A percentile compares a stretch with the other conserved stretches of the same genome.
These are phyloP conservation scores for Pseudomyrmex gracilis DNA, from an alignment of 1,140 invertebrate species.

Conservation along the genomic window DNA sequence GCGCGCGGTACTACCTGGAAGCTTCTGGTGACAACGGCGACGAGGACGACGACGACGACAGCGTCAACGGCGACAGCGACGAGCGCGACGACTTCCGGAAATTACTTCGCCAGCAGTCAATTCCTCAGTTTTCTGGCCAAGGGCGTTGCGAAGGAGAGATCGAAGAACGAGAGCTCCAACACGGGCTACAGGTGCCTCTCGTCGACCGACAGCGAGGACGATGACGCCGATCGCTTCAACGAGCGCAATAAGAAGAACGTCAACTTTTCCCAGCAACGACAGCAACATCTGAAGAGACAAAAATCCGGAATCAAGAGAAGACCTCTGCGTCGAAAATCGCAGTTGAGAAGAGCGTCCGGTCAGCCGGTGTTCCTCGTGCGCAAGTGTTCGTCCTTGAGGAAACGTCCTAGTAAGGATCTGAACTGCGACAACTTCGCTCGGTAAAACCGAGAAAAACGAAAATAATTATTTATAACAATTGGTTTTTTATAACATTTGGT, in stretches of 20 bases:
- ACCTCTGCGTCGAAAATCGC: slow-evolving; percentile 81
- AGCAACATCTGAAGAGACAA: slow-evolving; percentile 65
- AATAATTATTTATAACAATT: neutral
- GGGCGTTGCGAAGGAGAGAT: slow-evolving; percentile 47
- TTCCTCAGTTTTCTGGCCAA: slow-evolving; percentile 80
- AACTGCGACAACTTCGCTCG: neutral
- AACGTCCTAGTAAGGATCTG: slow-evolving; percentile 82
- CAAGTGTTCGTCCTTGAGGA: slow-evolving; percentile 82
- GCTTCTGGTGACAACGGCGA: slow-evolving; percentile 36
- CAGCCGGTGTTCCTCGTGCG: slow-evolving; percentile 83
- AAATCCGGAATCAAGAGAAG: slow-evolving; percentile 75
- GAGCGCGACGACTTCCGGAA: slow-evolving; percentile 53
- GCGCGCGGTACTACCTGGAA: slow-evolving; percentile 71
- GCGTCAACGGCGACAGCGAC: neutral
- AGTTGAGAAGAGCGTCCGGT: slow-evolving; percentile 77
- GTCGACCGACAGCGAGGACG: slow-evolving; percentile 79
- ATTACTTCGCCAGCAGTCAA: slow-evolving; percentile 83
- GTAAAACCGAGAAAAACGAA: neutral
- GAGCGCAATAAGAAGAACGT: slow-evolving; percentile 52
- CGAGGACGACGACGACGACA: neutral
- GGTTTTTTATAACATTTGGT: too few species aligned
- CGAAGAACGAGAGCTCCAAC: slow-evolving; percentile 56
- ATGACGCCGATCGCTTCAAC: slow-evolving; percentile 40
- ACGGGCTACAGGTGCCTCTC: slow-evolving; percentile 74
- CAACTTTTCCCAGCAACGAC: slow-evolving; percentile 45